A percentile compares a stretch with the other conserved stretches of the same genome.
Evolutionary conservation across 2,113 vertebrate species (phyloP).

Genomic region (Austrofundulus limnaeus): DNA sequence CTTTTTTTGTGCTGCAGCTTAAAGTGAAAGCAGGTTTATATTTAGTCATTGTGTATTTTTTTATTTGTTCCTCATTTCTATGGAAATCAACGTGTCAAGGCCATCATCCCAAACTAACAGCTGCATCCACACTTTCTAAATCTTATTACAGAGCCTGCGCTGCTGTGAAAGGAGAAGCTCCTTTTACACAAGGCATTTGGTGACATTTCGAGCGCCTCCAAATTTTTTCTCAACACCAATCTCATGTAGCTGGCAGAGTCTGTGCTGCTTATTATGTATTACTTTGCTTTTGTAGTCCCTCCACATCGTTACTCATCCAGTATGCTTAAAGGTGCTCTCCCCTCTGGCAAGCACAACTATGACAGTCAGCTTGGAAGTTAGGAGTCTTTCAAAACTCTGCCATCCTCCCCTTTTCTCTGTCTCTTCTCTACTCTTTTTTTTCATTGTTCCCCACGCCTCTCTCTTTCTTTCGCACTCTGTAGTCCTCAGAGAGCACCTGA

Average conservation of each 20-base stretch:
- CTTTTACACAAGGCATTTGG: constrained; percentile 15
- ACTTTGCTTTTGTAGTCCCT: constrained; percentile 73
- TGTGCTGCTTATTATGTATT: constrained; percentile 66
- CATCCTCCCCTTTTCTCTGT: constrained; percentile 45
- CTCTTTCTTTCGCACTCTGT: constrained; percentile 31
- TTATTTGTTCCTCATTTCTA: constrained; percentile 39
- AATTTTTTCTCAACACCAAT: constrained; percentile 42
- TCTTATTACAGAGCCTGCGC: constrained; percentile 26
- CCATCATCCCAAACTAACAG: constrained; percentile 28
- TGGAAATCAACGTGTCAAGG: constrained; percentile 38
- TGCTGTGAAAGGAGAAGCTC: constrained; percentile 10
- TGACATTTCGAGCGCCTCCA: constrained; percentile 48
- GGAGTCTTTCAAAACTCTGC: constrained; percentile 74
- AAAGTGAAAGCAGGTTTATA: constrained; percentile 11
- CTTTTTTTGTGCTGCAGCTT: constrained; percentile 17
- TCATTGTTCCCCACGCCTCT: constrained; percentile 41
- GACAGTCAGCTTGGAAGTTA: constrained; percentile 70
- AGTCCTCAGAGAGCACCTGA: constrained; percentile 72
- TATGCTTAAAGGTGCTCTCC: constrained; percentile 75
- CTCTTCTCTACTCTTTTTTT: constrained; percentile 52
- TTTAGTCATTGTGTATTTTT: constrained; percentile 8
- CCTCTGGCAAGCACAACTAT: constrained; percentile 73
- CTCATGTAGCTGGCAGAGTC: constrained; percentile 56
- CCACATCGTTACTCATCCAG: constrained; percentile 72
- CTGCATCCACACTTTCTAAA: constrained; percentile 11